Evolutionary conservation across 1,140 invertebrate species (phyloP).

Genomic region (Nasonia longicornis): DNA sequence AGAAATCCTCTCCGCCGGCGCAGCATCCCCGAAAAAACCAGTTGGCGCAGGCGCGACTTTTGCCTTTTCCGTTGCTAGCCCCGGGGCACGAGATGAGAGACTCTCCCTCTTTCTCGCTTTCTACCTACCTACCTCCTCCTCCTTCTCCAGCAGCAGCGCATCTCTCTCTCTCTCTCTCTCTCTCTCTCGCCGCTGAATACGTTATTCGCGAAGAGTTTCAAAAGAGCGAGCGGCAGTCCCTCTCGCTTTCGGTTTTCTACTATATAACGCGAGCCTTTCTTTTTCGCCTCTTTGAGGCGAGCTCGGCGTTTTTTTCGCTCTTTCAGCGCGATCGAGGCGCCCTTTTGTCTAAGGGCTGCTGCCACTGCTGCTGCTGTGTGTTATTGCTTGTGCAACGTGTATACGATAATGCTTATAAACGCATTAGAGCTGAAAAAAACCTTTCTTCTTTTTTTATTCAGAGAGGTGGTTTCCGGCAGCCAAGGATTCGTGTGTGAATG

Average conservation of each 20-base stretch:
- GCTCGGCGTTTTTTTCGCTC: not conserved
- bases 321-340: not conserved
- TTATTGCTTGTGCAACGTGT: not conserved
- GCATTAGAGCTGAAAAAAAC: not conserved
- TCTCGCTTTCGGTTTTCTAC: not conserved
- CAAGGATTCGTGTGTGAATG: not conserved
- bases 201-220: constrained; percentile 7
- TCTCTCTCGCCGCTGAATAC: not conserved
- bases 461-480: not conserved
- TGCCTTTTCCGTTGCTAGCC: constrained; percentile 28
- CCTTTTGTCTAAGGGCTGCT: not conserved
- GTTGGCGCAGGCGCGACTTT: constrained; percentile 33
- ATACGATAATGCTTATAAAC: constrained; percentile 4
- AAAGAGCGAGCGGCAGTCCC: not conserved
- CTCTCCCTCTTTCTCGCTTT: not conserved
- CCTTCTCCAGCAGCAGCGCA: not conserved
- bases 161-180: not conserved
- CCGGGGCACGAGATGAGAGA: constrained; percentile 7
- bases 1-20: not conserved
- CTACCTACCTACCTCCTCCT: not conserved
- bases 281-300: not conserved
- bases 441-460: not conserved
- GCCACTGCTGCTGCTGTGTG: too few relatives aligned
- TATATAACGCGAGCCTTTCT: not conserved
- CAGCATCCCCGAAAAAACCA: constrained; percentile 32